Percentiles rank a stretch among this genome's conserved stretches.
phyloP scores from a whole-genome alignment of 1,140 invertebrate genomes.

The Rhysida immarginata region DNA sequence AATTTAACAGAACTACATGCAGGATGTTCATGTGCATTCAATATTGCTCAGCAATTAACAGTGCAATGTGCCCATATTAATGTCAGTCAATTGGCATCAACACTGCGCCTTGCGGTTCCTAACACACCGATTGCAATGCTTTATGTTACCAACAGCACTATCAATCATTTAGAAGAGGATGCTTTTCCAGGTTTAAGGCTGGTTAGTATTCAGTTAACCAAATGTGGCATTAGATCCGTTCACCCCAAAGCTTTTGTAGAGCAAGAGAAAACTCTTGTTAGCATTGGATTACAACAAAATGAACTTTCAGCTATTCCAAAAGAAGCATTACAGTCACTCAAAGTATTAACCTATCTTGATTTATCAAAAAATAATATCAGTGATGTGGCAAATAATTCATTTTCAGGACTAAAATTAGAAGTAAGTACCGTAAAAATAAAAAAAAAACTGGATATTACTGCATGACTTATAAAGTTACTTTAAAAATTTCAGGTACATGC shows the following conservation, averaged over 20 bases:
- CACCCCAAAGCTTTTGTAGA: constrained; percentile 58
- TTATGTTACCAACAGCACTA: constrained; percentile 73
- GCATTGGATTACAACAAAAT: constrained; percentile 64
- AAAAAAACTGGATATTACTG: too few species aligned
- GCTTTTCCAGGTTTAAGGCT: constrained; percentile 58
- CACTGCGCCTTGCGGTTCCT: constrained; percentile 42
- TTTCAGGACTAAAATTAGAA: constrained; percentile 4
- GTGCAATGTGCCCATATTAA: constrained; percentile 81
- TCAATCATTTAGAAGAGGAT: constrained; percentile 42
- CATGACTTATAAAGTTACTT: too few species aligned
- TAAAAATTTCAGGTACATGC: too few species aligned
- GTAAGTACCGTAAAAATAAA: too few species aligned
- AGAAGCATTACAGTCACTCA: constrained; percentile 45
- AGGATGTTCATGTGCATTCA: constrained; percentile 76
- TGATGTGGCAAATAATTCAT: background rate
- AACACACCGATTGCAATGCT: constrained; percentile 57
- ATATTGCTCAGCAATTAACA: constrained; percentile 59
- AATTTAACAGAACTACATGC: constrained; percentile 49
- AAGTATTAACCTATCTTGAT: constrained; percentile 61
- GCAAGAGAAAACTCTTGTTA: constrained; percentile 58
- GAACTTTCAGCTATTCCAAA: constrained; percentile 58
- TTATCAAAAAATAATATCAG: constrained; percentile 70
- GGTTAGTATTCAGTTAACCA: constrained; percentile 61
- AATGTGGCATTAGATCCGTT: constrained; percentile 57
- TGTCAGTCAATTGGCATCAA: constrained; percentile 49